Evolutionary conservation across 2,888 invertebrate species (phyloP).

Genomic region (Thymelicus sylvestris): DNA sequence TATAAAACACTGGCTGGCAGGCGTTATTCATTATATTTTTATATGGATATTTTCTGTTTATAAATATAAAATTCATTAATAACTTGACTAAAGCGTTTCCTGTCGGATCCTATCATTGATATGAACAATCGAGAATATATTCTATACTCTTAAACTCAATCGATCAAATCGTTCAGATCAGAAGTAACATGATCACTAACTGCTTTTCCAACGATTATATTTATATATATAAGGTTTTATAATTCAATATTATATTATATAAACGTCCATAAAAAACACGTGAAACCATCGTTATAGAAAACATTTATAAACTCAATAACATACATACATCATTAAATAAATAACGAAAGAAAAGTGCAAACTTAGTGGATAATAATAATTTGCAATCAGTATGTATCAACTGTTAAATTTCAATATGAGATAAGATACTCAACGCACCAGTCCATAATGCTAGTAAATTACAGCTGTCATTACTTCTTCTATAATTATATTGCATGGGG

Average conservation of each 20-base stretch:
- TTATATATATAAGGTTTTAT: neutral
- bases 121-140: neutral
- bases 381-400: neutral
- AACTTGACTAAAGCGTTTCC: neutral
- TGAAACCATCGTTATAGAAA: neutral
- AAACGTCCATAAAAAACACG: constrained; percentile 2
- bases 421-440: too few relatives aligned
- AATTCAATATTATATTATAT: constrained; percentile 10
- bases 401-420: neutral
- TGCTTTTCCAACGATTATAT: too few relatives aligned
- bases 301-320: constrained; percentile 10
- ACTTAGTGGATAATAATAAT: neutral
- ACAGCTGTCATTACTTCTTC: neutral
- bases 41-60: too few relatives aligned
- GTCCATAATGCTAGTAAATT: too few relatives aligned
- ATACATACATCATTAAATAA: neutral
- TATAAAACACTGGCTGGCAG: neutral
- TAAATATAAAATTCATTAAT: too few relatives aligned
- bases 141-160: too few relatives aligned
- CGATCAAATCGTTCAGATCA: too few relatives aligned
- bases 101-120: neutral
- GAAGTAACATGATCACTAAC: too few relatives aligned
- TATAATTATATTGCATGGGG: constrained; percentile 1
- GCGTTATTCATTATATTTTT: too few relatives aligned
- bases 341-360: neutral